Conservation (phyloP, 2,113 vertebrate genomes). For the Coregonus clupeaformis region DNA sequence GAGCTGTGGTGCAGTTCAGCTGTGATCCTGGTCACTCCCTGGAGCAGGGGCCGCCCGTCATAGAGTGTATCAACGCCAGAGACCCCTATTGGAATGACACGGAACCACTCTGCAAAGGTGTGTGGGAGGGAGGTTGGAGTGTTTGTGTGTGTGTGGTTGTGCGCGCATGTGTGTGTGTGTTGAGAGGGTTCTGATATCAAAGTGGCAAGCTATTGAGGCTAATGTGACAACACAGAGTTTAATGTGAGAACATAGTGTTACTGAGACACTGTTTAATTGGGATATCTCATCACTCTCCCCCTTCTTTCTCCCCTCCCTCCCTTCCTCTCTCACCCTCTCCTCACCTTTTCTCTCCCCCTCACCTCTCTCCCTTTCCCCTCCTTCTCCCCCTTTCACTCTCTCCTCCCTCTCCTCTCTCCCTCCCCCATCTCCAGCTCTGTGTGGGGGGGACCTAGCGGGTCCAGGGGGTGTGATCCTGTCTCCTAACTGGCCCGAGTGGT, state of each 20-base stretch:
- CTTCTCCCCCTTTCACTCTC: too few relatives aligned
- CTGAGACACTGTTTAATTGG: too few relatives aligned
- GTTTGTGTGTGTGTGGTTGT: background rate
- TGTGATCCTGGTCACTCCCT: slow-evolving; percentile 91
- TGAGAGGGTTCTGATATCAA: too few relatives aligned
- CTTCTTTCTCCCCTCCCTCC: too few relatives aligned
- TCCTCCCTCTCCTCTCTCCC: background rate
- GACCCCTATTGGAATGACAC: slow-evolving; percentile 98
- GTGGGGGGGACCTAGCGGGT: slow-evolving; percentile 87
- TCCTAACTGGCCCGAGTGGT: slow-evolving; percentile 95
- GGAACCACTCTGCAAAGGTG: slow-evolving; percentile 94
- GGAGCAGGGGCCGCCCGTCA: slow-evolving; percentile 90
- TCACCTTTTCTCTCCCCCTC: too few relatives aligned
- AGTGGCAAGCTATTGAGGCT: too few relatives aligned
- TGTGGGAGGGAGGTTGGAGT: background rate
- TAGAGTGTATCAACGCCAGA: slow-evolving; percentile 91
- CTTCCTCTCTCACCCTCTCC: background rate
- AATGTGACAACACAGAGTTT: too few relatives aligned
- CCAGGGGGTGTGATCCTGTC: slow-evolving; percentile 90
- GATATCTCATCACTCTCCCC: too few relatives aligned
- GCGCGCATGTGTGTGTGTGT: too few relatives aligned
- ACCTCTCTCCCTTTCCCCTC: too few relatives aligned
- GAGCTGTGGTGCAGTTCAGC: slow-evolving; percentile 86
- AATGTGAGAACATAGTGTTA: too few relatives aligned
- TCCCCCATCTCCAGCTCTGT: slow-evolving; percentile 77